Conservation (phyloP, 2,797 vertebrate species). For the Pangasius djambal region DNA sequence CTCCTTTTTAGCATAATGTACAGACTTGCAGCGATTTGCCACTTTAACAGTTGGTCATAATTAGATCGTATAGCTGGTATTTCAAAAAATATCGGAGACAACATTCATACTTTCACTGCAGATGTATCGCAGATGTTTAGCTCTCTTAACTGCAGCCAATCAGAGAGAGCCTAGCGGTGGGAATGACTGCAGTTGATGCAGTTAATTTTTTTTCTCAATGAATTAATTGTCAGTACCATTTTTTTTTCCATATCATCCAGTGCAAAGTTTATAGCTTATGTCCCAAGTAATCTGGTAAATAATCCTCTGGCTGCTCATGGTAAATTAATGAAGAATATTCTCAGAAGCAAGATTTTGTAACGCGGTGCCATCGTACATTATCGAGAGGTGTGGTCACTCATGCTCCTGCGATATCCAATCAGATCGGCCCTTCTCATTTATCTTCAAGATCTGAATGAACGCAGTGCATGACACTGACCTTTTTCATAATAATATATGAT, state of each 20-base stretch:
- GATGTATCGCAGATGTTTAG: background rate
- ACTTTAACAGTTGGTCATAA: background rate
- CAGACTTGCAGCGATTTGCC: background rate
- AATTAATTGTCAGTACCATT: background rate
- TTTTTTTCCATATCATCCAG: background rate
- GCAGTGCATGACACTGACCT: background rate
- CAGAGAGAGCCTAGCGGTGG: background rate
- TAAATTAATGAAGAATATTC: background rate
- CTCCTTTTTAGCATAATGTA: background rate
- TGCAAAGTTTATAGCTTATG: background rate
- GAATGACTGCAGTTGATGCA: background rate
- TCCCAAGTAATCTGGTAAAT: background rate
- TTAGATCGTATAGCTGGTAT: background rate
- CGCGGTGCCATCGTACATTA: background rate
- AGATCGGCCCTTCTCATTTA: background rate
- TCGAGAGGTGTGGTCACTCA: background rate
- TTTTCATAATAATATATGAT: background rate
- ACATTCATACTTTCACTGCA: background rate
- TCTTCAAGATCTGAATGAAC: background rate
- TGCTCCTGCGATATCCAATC: background rate
- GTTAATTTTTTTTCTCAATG: background rate
- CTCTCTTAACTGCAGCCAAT: background rate
- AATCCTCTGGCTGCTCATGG: background rate
- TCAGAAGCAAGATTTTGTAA: background rate
- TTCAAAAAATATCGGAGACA: background rate